Evolutionary conservation across 2,888 invertebrate genomes (phyloP).

Genomic region (Pristionchus fissidentatus): DNA sequence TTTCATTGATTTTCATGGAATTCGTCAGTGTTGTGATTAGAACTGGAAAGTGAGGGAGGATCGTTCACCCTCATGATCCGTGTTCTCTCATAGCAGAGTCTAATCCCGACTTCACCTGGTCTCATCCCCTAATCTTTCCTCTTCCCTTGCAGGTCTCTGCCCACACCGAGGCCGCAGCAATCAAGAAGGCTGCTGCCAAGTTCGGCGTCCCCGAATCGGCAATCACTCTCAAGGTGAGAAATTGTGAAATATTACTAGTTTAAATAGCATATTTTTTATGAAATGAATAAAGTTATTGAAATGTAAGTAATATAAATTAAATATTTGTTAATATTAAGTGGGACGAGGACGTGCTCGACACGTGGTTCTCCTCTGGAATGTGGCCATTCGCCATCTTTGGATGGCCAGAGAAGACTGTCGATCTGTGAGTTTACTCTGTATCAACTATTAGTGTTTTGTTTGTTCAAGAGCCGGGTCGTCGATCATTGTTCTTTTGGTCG

Average conservation of each 20-base stretch:
- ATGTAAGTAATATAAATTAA: neutral
- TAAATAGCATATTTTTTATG: neutral
- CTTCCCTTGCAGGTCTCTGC: conserved; percentile 79
- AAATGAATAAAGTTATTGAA: neutral
- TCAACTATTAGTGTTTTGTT: neutral
- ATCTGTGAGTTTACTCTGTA: conserved; percentile 50
- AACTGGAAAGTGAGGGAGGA: neutral
- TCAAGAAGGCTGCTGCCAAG: conserved; percentile 84
- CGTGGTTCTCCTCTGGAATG: conserved; percentile 97
- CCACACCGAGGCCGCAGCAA: conserved; percentile 84
- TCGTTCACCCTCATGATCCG: neutral
- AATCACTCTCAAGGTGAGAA: conserved; percentile 77
- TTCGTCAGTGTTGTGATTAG: neutral
- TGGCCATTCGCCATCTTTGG: conserved; percentile 97
- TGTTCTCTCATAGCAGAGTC: no score
- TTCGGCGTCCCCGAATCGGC: conserved; percentile 80
- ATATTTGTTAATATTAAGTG: no score
- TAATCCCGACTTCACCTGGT: no score
- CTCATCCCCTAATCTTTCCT: no score
- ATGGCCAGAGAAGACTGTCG: conserved; percentile 86
- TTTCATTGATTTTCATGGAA: neutral
- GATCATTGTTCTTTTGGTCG: neutral
- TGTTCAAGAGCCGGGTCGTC: neutral
- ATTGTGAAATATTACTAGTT: no score
- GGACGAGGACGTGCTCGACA: conserved; percentile 97